Evolutionary conservation across 2,113 vertebrate species (phyloP).

Genomic region (Percopsis transmontana): DNA sequence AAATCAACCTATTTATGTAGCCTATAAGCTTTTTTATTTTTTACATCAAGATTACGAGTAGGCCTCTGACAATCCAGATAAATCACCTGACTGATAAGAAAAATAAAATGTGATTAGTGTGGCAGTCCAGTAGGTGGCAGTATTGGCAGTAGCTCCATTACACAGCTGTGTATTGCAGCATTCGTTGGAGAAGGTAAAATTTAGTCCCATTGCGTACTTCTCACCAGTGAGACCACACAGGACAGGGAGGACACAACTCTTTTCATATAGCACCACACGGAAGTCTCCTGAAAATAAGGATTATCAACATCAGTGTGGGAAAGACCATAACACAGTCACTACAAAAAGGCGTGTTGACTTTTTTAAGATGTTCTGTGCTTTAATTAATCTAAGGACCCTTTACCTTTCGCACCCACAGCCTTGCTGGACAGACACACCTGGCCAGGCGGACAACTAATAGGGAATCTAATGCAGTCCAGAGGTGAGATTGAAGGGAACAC

Average conservation of each 20-base stretch:
- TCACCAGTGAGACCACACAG: constrained; percentile 68
- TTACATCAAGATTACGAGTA: too few relatives aligned
- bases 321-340: background rate
- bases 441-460: constrained; percentile 62
- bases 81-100: constrained; percentile 39
- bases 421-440: constrained; percentile 75
- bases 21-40: too few relatives aligned
- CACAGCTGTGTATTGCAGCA: constrained; percentile 77
- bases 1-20: too few relatives aligned
- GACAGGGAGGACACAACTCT: constrained; percentile 63
- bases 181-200: constrained; percentile 77
- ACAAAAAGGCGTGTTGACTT: too few relatives aligned
- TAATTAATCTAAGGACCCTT: background rate
- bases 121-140: constrained; percentile 21
- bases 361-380: too few relatives aligned
- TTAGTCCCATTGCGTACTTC: constrained; percentile 68
- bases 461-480: constrained; percentile 74
- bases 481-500: constrained; percentile 77
- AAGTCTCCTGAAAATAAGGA: constrained; percentile 59
- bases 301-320: constrained; percentile 1
- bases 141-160: constrained; percentile 46
- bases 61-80: background rate
- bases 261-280: constrained; percentile 74
- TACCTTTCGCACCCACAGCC: constrained; percentile 68
- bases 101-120: constrained; percentile 37